Evolutionary conservation across 2,797 vertebrate species (phyloP).

Genomic region (Pseudocheirus occidentalis): DNA sequence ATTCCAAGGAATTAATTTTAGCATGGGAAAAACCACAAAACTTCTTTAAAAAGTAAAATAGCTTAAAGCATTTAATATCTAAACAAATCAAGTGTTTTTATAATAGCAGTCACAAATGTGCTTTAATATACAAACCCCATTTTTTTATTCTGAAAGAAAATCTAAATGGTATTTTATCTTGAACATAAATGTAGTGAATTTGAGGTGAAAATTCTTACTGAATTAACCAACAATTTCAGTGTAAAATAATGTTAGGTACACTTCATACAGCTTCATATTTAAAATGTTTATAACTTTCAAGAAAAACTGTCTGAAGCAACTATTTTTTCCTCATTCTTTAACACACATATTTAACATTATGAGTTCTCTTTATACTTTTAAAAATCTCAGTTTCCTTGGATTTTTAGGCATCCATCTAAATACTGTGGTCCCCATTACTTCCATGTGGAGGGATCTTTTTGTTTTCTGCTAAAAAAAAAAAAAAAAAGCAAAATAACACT

Average conservation of each 20-base stretch:
- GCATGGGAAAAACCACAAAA: slow-evolving; percentile 65
- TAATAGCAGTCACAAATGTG: slow-evolving; percentile 83
- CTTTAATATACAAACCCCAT: slow-evolving; percentile 80
- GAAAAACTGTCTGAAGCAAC: slow-evolving; percentile 81
- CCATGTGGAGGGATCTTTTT: slow-evolving; percentile 56
- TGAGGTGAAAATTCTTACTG: slow-evolving; percentile 66
- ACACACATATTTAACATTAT: slow-evolving; percentile 76
- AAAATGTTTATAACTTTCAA: slow-evolving; percentile 77
- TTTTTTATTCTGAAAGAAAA: slow-evolving; percentile 80
- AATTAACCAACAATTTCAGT: slow-evolving; percentile 76
- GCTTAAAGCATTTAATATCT: slow-evolving; percentile 79
- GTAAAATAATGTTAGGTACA: slow-evolving; percentile 72
- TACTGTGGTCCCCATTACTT: slow-evolving; percentile 84
- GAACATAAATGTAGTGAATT: slow-evolving; percentile 80
- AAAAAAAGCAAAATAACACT: slow-evolving; percentile 82
- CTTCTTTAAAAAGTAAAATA: slow-evolving; percentile 79
- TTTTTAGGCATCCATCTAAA: slow-evolving; percentile 78
- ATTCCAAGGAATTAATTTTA: slow-evolving; percentile 32
- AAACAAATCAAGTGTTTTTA: slow-evolving; percentile 78
- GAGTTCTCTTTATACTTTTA: slow-evolving; percentile 60
- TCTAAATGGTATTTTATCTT: slow-evolving; percentile 76
- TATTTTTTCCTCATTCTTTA: slow-evolving; percentile 76
- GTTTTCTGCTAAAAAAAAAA: slow-evolving; percentile 62
- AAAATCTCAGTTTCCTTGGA: slow-evolving; percentile 77
- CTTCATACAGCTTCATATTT: slow-evolving; percentile 70